Base-by-base conservation (phyloP, 2,797 vertebrate genomes). In the Pygocentrus nattereri region DNA sequence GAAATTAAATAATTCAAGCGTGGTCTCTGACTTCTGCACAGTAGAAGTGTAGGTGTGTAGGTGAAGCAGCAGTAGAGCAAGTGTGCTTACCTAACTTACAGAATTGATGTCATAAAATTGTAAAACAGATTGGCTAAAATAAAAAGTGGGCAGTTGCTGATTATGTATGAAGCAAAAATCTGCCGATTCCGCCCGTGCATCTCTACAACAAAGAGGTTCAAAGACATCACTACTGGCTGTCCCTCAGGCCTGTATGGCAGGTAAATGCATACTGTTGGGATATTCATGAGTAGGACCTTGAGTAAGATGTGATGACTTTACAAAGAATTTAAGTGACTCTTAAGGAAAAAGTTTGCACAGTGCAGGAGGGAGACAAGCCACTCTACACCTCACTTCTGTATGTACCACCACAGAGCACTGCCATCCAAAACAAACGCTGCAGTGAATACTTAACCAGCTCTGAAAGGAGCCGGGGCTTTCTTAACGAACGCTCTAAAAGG, bases 241-340 rank as follows among this genome's bases (percentile, higher is more conserved):
- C 56, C 38, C 58, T 79, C 78, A 67, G 47, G 41, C 59, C 13
- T 18, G 58, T 41, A 30, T 19, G 5, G 67, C 65, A 82, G 38
- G 25, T 69, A 64, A 77, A 77, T 54, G 67, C 67, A 44, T 13
- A 38, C 70, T 44, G 56, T 72, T 47, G 12, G 70, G 67, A 82
- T 58, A 54, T 77, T 82, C 44, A 72, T 16, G 25, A 72, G 58
- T 34, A 44, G 64, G 81, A 82, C 69, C 61, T 74, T 23, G 61
- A 82, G 31, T 58, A 23, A 62, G 30, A 44, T 25, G n/a, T 16
- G 69, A 78, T 47, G 54, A 67, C 49, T 78, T 61, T 19, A 16
- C 49, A 74, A 70, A 69, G 70, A 82, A 78, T 78, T 73, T 65
- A 82, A 82, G 50, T 58, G 81, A 82, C 31, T 65, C 19, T 21